A percentile compares a stretch with the other conserved stretches of the same genome.
These are phyloP conservation scores for Somateria mollissima DNA, from an alignment of 2,797 vertebrate genomes.

Conservation along the genomic window DNA sequence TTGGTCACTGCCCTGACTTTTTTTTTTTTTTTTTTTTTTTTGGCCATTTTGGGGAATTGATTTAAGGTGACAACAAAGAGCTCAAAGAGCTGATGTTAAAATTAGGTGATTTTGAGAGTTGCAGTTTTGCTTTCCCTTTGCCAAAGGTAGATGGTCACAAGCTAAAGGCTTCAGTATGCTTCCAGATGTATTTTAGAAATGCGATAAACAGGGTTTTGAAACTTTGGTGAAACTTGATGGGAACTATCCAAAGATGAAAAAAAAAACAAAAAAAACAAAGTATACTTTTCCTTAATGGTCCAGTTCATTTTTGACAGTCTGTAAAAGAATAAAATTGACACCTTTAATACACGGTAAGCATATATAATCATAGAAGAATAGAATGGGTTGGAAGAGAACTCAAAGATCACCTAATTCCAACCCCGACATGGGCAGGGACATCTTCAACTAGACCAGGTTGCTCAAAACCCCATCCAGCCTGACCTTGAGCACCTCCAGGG, in stretches of 20 bases:
- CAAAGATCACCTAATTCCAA: too few relatives aligned
- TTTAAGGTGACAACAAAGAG: neutral
- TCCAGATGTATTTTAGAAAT: neutral
- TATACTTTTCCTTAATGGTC: neutral
- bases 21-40: neutral
- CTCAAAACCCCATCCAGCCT: too few relatives aligned
- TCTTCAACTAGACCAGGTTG: too few relatives aligned
- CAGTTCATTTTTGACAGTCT: neutral
- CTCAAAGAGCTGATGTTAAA: neutral
- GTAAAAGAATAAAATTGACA: neutral
- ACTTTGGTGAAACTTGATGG: neutral
- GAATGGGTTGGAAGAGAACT: too few relatives aligned
- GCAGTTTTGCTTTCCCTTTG: neutral
- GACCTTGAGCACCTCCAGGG: too few relatives aligned
- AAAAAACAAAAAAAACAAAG: neutral
- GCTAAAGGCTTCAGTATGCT: neutral
- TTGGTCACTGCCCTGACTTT: neutral
- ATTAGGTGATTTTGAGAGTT: neutral
- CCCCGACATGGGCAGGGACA: too few relatives aligned
- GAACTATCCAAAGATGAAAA: neutral
- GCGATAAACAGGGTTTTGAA: neutral
- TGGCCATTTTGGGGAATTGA: neutral
- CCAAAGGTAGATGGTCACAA: neutral
- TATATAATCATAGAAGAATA: too few relatives aligned
- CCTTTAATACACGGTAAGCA: neutral